phyloP scores from a whole-genome alignment of 2,888 invertebrate genomes.

The Eristalis intricaria region DNA sequence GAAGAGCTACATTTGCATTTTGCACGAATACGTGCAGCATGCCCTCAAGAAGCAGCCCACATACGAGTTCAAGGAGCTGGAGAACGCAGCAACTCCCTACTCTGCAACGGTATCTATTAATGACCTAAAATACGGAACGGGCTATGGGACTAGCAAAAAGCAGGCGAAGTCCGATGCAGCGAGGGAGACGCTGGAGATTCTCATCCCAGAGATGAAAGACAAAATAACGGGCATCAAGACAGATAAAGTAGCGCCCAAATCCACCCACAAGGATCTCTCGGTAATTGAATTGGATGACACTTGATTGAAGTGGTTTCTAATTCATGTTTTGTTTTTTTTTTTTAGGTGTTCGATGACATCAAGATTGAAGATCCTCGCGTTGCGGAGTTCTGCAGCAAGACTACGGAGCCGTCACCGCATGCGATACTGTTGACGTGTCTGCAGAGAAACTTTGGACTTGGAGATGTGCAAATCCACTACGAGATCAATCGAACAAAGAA shows the following conservation, averaged over 20 bases:
- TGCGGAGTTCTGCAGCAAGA: conserved; percentile 96
- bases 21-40: conserved; percentile 98
- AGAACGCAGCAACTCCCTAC: conserved; percentile 96
- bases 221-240: conserved; percentile 86
- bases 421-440: conserved; percentile 95
- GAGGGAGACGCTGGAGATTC: conserved; percentile 92
- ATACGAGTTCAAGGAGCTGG: conserved; percentile 95
- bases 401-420: conserved; percentile 97
- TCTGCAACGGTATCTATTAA: conserved; percentile 96
- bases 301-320: background rate
- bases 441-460: conserved; percentile 95
- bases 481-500: conserved; percentile 93
- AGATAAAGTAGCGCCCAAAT: conserved; percentile 77
- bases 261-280: conserved; percentile 82
- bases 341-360: conserved; percentile 94
- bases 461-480: conserved; percentile 93
- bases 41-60: conserved; percentile 96
- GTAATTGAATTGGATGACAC: conserved; percentile 75
- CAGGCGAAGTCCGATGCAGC: conserved; percentile 98
- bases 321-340: background rate
- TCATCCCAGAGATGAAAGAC: conserved; percentile 95
- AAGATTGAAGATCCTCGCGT: conserved; percentile 96
- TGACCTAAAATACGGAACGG: conserved; percentile 95
- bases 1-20: conserved; percentile 96
- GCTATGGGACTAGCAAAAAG: conserved; percentile 97